Evolutionary conservation across 2,113 vertebrate genomes (phyloP).

Genomic region (Eulemur macaco): DNA sequence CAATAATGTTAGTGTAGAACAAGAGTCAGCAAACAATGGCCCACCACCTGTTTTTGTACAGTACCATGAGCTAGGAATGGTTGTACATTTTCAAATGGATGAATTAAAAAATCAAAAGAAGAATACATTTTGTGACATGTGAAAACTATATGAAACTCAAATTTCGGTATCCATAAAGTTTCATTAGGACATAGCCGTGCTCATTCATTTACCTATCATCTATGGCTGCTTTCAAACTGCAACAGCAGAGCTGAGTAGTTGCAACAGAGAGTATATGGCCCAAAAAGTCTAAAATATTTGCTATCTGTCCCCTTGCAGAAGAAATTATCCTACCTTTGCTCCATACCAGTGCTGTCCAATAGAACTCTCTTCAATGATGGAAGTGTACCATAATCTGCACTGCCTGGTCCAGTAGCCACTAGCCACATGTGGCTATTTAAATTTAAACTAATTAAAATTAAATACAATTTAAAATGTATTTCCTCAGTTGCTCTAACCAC

Average conservation of each 20-base stretch:
- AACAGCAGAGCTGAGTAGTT: not conserved
- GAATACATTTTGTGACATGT: not conserved
- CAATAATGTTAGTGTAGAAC: not conserved
- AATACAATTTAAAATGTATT: conserved; percentile 16
- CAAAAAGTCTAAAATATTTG: conserved; percentile 17
- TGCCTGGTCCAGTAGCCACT: not conserved
- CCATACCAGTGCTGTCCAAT: not conserved
- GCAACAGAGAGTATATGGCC: not conserved
- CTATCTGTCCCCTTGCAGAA: not conserved
- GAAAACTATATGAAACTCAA: conserved; percentile 50
- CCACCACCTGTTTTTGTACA: not conserved
- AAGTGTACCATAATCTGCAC: not conserved
- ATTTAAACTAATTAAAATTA: conserved; percentile 42
- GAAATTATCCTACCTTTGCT: not conserved
- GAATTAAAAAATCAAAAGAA: not conserved
- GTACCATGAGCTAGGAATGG: not conserved
- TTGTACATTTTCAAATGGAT: not conserved
- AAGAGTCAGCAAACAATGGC: not conserved
- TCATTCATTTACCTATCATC: not conserved
- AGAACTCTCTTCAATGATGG: not conserved
- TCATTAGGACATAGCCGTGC: not conserved
- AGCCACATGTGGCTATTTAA: not conserved
- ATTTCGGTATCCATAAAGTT: not conserved
- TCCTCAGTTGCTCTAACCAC: not conserved
- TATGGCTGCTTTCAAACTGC: not conserved